A percentile compares a stretch with the other conserved stretches of the same genome.
Conservation (phyloP, 2,113 vertebrate genomes). For the Psittacara wagleri region DNA sequence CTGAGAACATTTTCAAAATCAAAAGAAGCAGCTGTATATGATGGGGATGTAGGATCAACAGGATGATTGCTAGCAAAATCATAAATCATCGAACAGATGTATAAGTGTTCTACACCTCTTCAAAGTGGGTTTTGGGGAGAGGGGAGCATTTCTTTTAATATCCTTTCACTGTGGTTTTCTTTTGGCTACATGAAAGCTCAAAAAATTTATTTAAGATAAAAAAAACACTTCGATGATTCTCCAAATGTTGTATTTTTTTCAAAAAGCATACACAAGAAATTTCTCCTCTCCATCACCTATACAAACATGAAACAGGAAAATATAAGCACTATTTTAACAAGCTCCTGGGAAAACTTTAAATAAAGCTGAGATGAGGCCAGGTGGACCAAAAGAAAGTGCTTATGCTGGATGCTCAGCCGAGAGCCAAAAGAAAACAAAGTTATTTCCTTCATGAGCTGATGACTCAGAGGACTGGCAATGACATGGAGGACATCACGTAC, state of each 20-base stretch:
- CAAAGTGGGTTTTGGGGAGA: not conserved
- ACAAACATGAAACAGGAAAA: not conserved
- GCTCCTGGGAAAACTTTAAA: constrained; percentile 6
- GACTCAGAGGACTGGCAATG: constrained; percentile 40
- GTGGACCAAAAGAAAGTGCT: constrained; percentile 39
- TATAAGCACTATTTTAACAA: constrained; percentile 1
- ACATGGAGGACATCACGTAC: constrained; percentile 45
- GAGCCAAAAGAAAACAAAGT: not conserved
- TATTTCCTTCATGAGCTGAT: constrained; percentile 24
- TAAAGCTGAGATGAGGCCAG: constrained; percentile 20
- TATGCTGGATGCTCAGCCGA: not conserved
- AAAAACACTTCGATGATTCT: not conserved
- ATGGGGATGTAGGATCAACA: not conserved
- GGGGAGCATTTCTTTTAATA: not conserved
- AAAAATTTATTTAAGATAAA: not conserved
- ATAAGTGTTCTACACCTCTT: not conserved
- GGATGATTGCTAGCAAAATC: not conserved
- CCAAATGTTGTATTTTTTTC: not conserved
- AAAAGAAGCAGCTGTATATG: not conserved
- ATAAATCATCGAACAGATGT: not conserved
- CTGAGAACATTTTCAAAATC: not conserved
- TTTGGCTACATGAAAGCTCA: not conserved
- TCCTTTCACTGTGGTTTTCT: not conserved
- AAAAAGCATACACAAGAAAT: not conserved
- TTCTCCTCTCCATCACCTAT: not conserved